Evolutionary conservation across 2,113 vertebrate genomes (phyloP), one percentile per base, ranked within the genome.

Genomic region (Scalopus aquaticus): DNA sequence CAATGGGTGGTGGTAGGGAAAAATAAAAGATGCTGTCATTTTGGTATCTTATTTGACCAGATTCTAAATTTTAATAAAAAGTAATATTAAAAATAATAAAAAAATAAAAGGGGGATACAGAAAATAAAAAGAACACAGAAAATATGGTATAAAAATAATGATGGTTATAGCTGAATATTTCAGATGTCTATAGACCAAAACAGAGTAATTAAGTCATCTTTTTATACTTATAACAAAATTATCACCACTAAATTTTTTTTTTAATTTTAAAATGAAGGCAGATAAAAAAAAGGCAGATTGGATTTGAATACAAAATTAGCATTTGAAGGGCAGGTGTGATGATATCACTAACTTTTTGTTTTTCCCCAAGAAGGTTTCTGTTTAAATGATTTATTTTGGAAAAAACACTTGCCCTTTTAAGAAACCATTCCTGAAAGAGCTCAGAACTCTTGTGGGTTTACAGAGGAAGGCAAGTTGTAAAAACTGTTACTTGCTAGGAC

Each of bases 311-410:
- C 64, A 80, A 89, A 88, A 65, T 93, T 82, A 87, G 26, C 35
- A 90, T 87, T 80, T 88, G 39, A 92, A 93, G 76, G 65, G 58
- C 17, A 96, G 76, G 69, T 65, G 3, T 76, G 58, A 82, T 91
- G 64, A 95, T 62, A 88, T 90, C 65, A 83, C 35, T 26, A 80
- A 32, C 70, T 91, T 94, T 76, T 64, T 83, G 70, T 94, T 94
- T 96, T 89, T 89, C 79, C 94, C 78, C 86, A 24, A 35, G 17
- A 73, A 82, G 35, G 6, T 94, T 94, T 91, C 90, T 94, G 51
- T 83, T 85, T 96, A 93, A 96, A 94, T 60, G 37, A 49, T 84
- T 90, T 90, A 73, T 83, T 90, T 88, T 73, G 51, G n/a, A 70
- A 94, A 95, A 79, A 44, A 72, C 11, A 70, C 44, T 77, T 91